phyloP scores from a whole-genome alignment of 2,888 invertebrate genomes.

The Myopa tessellatipennis region DNA sequence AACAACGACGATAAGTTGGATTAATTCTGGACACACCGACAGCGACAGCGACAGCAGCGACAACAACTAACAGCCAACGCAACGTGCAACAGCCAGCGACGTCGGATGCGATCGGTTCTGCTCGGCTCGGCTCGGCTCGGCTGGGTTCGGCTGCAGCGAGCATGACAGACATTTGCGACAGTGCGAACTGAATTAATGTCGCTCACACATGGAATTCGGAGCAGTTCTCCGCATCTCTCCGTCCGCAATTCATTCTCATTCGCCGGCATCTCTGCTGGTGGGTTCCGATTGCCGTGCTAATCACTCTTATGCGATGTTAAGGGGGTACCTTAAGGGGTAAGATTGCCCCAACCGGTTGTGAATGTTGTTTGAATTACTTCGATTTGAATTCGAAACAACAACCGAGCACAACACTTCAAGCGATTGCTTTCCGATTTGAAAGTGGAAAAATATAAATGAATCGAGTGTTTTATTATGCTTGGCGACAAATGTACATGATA shows the following conservation, averaged over 20 bases:
- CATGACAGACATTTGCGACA: constrained; percentile 52
- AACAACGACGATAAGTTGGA: constrained; percentile 35
- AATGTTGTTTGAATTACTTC: constrained; percentile 30
- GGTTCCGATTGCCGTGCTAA: constrained; percentile 20
- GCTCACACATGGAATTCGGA: constrained; percentile 49
- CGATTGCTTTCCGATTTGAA: neutral
- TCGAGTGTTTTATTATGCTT: neutral
- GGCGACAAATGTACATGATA: neutral
- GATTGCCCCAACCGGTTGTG: constrained; percentile 25
- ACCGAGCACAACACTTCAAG: neutral
- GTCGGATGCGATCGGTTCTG: neutral
- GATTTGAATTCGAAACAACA: neutral
- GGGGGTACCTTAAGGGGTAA: neutral
- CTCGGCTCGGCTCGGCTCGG: neutral
- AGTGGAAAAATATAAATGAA: neutral
- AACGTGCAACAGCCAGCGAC: constrained; percentile 12
- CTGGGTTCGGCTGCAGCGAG: constrained; percentile 30
- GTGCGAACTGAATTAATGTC: constrained; percentile 51
- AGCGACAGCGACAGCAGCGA: neutral
- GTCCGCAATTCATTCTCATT: neutral
- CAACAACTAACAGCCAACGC: neutral
- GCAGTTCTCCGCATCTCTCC: constrained; percentile 4
- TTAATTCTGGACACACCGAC: constrained; percentile 43
- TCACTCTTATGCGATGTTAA: constrained; percentile 15
- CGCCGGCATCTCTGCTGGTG: neutral